Conservation (phyloP, 2,113 vertebrate genomes). For the Phyllopteryx taeniolatus region DNA sequence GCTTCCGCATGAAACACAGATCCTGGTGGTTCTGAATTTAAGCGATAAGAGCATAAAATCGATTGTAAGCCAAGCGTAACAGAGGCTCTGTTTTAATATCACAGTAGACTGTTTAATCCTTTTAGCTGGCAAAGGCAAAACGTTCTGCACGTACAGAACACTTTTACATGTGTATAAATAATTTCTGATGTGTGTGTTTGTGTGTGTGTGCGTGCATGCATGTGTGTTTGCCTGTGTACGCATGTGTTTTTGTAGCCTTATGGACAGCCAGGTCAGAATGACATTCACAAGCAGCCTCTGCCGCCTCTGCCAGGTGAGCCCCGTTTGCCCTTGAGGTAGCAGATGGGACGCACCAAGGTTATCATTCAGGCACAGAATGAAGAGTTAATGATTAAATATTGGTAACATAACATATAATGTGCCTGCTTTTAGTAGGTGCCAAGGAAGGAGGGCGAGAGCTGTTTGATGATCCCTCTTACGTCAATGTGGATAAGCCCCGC, state of each 20-base stretch:
- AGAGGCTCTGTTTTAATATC: background rate
- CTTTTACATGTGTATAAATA: constrained; percentile 10
- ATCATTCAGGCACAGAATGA: background rate
- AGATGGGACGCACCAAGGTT: background rate
- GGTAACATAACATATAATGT: background rate
- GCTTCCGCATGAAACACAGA: constrained; percentile 11
- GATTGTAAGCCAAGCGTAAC: background rate
- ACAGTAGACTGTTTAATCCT: background rate
- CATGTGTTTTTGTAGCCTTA: constrained; percentile 71
- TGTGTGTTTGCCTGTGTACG: background rate
- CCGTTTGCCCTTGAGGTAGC: background rate
- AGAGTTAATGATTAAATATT: background rate
- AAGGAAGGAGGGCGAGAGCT: constrained; percentile 75
- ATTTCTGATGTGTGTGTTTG: constrained; percentile 8
- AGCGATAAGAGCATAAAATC: background rate
- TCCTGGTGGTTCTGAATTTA: background rate
- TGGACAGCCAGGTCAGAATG: constrained; percentile 76
- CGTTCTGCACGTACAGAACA: background rate
- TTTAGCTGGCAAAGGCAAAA: constrained; percentile 3
- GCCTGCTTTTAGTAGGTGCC: constrained; percentile 48
- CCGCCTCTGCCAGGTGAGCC: constrained; percentile 76
- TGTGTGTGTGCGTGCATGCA: background rate
- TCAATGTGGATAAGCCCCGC: constrained; percentile 91
- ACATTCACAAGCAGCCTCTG: constrained; percentile 78
- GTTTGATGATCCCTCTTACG: constrained; percentile 93